Conservation (phyloP, 2,113 vertebrate genomes). For the Odontophorus gujanensis region DNA sequence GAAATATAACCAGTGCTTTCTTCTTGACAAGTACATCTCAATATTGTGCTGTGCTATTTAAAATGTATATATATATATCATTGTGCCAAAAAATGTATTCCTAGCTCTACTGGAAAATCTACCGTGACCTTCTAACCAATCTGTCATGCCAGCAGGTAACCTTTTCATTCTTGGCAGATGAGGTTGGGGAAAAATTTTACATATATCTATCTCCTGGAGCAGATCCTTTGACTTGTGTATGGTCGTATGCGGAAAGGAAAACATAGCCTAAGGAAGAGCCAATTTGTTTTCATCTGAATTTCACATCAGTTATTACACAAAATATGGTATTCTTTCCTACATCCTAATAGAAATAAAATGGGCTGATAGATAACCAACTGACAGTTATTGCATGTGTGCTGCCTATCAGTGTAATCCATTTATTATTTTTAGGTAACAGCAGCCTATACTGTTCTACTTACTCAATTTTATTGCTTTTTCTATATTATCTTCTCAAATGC, state of each 20-base stretch:
- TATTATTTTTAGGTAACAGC: background rate
- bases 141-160: background rate
- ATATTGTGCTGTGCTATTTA: background rate
- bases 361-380: conserved; percentile 5
- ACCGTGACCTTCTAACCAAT: background rate
- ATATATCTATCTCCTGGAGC: background rate
- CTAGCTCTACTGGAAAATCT: background rate
- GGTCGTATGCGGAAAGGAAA: background rate
- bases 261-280: background rate
- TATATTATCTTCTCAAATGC: background rate
- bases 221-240: background rate
- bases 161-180: background rate
- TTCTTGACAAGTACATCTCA: background rate
- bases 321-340: background rate
- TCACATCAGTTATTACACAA: background rate
- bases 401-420: background rate
- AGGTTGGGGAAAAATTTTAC: background rate
- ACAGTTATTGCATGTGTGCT: background rate
- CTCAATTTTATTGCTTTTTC: conserved; percentile 32
- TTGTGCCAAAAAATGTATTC: background rate
- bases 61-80: background rate
- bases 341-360: background rate
- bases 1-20: background rate
- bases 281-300: background rate
- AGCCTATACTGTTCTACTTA: background rate